Evolutionary conservation across 2,888 invertebrate species (phyloP), one percentile per base, ranked within the genome.

Genomic region (Morpho deidamia): DNA sequence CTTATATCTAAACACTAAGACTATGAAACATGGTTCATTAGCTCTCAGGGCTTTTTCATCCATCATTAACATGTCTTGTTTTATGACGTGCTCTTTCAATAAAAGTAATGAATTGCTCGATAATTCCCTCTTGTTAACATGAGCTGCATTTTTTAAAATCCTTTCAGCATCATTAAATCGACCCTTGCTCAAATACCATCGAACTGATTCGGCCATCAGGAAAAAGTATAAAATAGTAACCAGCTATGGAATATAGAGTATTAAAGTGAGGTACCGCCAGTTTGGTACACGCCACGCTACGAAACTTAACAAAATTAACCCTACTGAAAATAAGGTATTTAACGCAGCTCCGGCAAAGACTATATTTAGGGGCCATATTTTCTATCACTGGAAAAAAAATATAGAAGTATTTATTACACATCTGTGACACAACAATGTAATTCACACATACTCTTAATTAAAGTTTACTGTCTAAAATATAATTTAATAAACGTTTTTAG

Each of bases 101-200:
- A 69, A 64, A 47, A 65, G 61, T 14, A 83, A 41, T 8, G 80
- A 81, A 38, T 77, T 72, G 0, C 79, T 72, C 1, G 80, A 78
- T 2, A 86, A 50, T n/a, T 67, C 51, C 33, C 61, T 81, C 8
- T 88, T 89, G 60, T 95, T 95, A 0, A 92, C 78, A 61, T 77
- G 81, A 0, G 95, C 93, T 2, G 94, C 91, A 56, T 85, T 90
- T 41, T 89, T 88, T 8, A 94, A 78, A 1, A 94, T 90, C 11
- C 74, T 76, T 63, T 92, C 92, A 0, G 94, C 94, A 60, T 93
- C 91, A 10, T 92, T 90, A 54, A 91, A 91, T 50, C 92, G 90
- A 1, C 92, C 92, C 68, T 94, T 93, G 53, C 93, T 92, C 61
- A 95, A 79, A 48, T 95, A 90, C 96, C 96, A 96, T 50, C 95